A percentile compares a stretch with the other conserved stretches of the same genome.
phyloP scores from a whole-genome alignment of 2,113 vertebrate species.

The Anhinga rufa region DNA sequence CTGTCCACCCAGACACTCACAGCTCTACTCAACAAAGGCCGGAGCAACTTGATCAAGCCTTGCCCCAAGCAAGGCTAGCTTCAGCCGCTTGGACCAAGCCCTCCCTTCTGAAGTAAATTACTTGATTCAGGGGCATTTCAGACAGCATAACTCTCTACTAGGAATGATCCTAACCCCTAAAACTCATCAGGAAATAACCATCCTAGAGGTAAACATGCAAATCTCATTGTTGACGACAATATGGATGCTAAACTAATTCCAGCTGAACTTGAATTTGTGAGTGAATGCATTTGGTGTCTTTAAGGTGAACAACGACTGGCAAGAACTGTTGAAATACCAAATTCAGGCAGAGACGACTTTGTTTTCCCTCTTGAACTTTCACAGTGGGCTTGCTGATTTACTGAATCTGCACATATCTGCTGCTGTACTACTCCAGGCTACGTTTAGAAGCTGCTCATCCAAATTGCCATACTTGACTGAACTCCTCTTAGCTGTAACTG shows the following conservation, averaged over 20 bases:
- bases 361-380: not conserved
- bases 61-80: not conserved
- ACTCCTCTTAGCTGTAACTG: not conserved
- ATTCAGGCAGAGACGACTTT: not conserved
- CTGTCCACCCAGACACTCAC: accelerated
- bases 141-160: not conserved
- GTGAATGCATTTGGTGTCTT: not conserved
- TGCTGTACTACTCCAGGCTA: not conserved
- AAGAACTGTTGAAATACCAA: not conserved
- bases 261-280: not conserved
- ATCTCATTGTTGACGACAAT: not conserved
- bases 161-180: not conserved
- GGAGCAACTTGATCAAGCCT: not conserved
- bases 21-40: not conserved
- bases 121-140: not conserved
- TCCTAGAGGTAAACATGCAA: not conserved
- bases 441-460: not conserved
- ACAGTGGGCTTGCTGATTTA: not conserved
- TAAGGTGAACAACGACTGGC: not conserved
- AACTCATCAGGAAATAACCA: not conserved
- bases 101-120: not conserved
- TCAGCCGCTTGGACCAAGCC: too few relatives aligned
- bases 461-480: not conserved
- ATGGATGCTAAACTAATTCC: not conserved
- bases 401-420: not conserved